A percentile compares a stretch with the other conserved stretches of the same genome.
Conservation (phyloP, 2,113 vertebrate species). For the Cisticola juncidis region DNA sequence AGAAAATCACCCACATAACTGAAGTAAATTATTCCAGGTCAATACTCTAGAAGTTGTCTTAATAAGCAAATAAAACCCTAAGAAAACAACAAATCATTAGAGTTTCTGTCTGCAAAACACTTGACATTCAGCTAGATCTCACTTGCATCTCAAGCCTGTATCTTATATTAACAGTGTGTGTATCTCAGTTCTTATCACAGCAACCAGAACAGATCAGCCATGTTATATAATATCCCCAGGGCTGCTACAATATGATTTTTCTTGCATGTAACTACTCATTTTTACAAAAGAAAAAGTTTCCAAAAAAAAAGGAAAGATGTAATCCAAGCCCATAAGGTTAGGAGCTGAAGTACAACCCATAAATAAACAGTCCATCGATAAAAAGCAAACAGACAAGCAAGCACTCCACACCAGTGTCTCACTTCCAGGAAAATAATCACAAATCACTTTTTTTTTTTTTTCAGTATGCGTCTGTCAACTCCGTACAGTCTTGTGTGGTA, state of each 20-base stretch:
- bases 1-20: not conserved
- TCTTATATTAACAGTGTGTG: not conserved
- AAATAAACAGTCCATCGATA: not conserved
- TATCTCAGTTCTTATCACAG: not conserved
- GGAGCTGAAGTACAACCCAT: not conserved
- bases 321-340: not conserved
- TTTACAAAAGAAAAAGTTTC: not conserved
- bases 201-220: not conserved
- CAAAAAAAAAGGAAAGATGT: not conserved
- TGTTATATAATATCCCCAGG: not conserved
- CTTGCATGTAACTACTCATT: not conserved
- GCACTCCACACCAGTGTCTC: not conserved
- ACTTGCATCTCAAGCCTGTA: not conserved
- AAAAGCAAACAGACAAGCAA: not conserved
- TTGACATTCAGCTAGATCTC: not conserved
- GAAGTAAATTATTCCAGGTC: not conserved
- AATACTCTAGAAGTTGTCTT: not conserved
- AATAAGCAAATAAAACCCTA: not conserved
- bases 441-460: not conserved
- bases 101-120: not conserved
- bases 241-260: not conserved
- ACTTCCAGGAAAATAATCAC: not conserved
- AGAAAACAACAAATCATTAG: not conserved
- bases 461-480: not conserved
- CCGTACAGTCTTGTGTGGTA: not conserved